Percentiles rank a stretch among this genome's conserved stretches.
Conservation (phyloP, 2,888 invertebrate species). For the Acronicta aceris region DNA sequence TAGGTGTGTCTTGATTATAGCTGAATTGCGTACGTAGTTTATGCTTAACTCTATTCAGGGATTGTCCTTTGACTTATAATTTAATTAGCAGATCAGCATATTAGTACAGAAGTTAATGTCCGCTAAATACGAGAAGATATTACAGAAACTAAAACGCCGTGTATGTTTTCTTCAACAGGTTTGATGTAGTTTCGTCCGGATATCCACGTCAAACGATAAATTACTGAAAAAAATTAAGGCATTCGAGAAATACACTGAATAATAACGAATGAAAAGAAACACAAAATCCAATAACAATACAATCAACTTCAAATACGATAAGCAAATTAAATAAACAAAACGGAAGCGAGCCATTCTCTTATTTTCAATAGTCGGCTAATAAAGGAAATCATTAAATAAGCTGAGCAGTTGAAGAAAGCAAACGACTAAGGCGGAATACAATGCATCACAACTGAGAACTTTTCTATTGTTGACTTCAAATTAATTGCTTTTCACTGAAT, state of each 20-base stretch:
- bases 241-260: background rate
- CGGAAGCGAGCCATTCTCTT: conserved; percentile 67
- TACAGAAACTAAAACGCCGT: no score
- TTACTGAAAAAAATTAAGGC: no score
- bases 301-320: conserved; percentile 46
- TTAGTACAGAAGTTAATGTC: no score
- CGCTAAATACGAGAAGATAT: no score
- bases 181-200: no score
- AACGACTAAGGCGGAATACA: conserved; percentile 80
- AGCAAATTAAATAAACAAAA: conserved; percentile 59
- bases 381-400: conserved; percentile 84
- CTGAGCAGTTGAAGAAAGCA: conserved; percentile 78
- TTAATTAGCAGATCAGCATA: conserved; percentile 6
- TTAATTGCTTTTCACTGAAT: conserved; percentile 83
- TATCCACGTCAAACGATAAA: background rate
- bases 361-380: conserved; percentile 81
- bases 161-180: no score
- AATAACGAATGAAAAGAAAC: conserved; percentile 21
- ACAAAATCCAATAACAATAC: conserved; percentile 40
- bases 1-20: conserved; percentile 18
- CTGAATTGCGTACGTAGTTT: conserved; percentile 22
- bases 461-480: conserved; percentile 85
- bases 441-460: conserved; percentile 84
- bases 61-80: conserved; percentile 10
- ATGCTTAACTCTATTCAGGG: conserved; percentile 4